Base-by-base conservation (phyloP, 2,888 invertebrate genomes). In the Disparrhopalites patrizii region DNA sequence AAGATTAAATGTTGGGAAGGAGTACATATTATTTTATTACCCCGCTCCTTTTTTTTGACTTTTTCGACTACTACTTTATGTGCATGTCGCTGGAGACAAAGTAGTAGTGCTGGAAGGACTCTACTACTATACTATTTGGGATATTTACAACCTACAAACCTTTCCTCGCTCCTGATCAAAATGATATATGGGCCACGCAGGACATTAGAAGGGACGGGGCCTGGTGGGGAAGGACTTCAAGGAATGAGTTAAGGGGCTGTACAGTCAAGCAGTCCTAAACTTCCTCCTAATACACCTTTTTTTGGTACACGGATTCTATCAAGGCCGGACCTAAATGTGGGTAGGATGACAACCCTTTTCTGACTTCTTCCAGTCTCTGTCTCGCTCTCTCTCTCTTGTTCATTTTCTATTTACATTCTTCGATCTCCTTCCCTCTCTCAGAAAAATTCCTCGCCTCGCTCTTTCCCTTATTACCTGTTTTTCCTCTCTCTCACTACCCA, bases 101-200 rank as follows among this genome's bases (percentile, higher is more conserved):
- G n/a, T n/a, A n/a, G n/a, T n/a, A n/a, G n/a, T n/a, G n/a, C n/a
- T n/a, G n/a, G n/a, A n/a, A n/a, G n/a, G n/a, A n/a, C n/a, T n/a
- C n/a, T n/a, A n/a, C n/a, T n/a, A n/a, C n/a, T n/a, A n/a, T n/a
- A 38, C 38, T 36, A 8, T 36, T 56, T 23, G 38, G 38, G 33
- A 38, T 56, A 56, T 15, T 57, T 57, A 40, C 31, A 30, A 54
- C 33, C 58, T 58, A 58, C 58, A 43, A 58, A 43, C 40, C 58
- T 58, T 28, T 58, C 58, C 43, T 58, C 58, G 58, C 40, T 58
- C 30, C 43, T 58, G 58, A 58, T 43, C 58, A 58, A 58, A 58
- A 58, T 58, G 43, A 58, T 43, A 28, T 27, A 47, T 10, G 43
- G 28, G 3, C 28, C 20, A 43, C n/a, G n/a, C n/a, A n/a, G n/a